phyloP scores from a whole-genome alignment of 2,113 vertebrate species.

The Hiodon tergisus region DNA sequence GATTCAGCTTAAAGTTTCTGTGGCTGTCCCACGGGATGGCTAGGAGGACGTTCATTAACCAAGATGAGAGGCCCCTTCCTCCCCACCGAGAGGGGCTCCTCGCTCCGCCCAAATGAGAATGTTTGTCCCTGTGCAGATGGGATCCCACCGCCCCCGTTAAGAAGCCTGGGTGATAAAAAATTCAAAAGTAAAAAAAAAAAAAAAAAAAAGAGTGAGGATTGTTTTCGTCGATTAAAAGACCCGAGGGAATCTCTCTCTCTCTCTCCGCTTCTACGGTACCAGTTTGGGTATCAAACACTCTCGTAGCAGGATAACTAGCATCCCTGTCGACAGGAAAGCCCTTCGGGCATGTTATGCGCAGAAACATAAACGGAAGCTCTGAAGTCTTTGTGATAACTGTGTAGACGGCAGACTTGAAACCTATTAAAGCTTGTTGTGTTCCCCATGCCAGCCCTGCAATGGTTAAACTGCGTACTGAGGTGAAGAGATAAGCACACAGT shows the following conservation, averaged over 20 bases:
- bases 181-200: not conserved
- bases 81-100: not conserved
- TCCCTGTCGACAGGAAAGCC: not conserved
- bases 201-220: not conserved
- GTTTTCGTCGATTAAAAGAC: not conserved
- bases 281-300: not conserved
- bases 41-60: not conserved
- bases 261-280: not conserved
- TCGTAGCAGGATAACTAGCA: not conserved
- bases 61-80: not conserved
- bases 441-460: too few relatives aligned
- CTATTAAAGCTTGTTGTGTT: too few relatives aligned
- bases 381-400: too few relatives aligned
- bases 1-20: not conserved
- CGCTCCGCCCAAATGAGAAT: not conserved
- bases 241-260: not conserved
- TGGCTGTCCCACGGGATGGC: not conserved
- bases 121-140: too few relatives aligned
- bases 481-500: too few relatives aligned
- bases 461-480: too few relatives aligned
- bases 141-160: not conserved
- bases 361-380: not conserved
- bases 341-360: not conserved
- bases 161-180: not conserved
- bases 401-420: not conserved